Evolutionary conservation across 1,140 invertebrate species (phyloP).

Genomic region (Arctopsyche grandis): DNA sequence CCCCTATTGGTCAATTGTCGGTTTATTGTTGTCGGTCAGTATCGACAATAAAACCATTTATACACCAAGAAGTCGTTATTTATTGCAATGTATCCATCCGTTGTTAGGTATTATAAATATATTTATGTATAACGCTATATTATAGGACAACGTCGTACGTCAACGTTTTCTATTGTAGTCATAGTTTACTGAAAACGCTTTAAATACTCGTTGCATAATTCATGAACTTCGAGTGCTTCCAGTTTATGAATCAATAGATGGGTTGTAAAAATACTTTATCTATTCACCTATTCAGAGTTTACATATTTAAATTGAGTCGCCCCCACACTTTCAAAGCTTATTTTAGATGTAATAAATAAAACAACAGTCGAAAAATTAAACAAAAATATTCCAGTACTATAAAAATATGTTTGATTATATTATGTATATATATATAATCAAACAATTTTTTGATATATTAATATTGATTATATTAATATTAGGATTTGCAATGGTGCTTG

Average conservation of each 20-base stretch:
- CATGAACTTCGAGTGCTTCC: not conserved
- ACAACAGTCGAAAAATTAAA: no score
- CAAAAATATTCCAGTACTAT: no score
- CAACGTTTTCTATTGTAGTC: conserved; percentile 12
- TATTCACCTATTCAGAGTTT: no score
- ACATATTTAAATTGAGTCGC: conserved; percentile 5
- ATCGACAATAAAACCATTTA: conserved; percentile 22
- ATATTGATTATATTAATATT: no score
- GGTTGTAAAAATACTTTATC: conserved; percentile 13
- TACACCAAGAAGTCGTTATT: not conserved
- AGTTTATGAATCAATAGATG: conserved; percentile 15
- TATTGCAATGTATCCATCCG: not conserved
- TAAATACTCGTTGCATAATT: conserved; percentile 12
- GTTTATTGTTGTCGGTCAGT: conserved; percentile 8
- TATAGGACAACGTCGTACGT: not conserved
- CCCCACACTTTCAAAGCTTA: no score
- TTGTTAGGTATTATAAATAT: not conserved
- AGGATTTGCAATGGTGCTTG: no score
- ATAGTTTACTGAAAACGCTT: conserved; percentile 16
- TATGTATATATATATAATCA: no score
- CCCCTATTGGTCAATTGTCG: conserved; percentile 7
- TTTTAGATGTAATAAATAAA: no score
- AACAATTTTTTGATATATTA: no score
- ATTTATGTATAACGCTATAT: no score
- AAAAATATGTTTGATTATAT: no score